Base-by-base conservation (phyloP, 2,797 vertebrate species). In the Meriones psammophilus region DNA sequence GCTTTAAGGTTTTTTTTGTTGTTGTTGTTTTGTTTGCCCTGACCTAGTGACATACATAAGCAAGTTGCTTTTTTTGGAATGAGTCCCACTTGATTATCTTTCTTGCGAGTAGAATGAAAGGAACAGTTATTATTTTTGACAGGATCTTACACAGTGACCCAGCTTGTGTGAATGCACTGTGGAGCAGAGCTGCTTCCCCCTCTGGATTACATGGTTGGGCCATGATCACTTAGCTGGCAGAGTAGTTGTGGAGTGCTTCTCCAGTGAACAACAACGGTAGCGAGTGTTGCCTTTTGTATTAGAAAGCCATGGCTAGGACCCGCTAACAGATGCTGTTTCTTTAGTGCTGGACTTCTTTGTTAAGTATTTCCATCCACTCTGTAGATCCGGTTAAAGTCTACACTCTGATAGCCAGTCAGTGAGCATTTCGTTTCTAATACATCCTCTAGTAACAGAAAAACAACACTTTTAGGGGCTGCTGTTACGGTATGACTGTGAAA, bases 401-500 rank as follows among this genome's bases (percentile, higher is more conserved):
- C 83, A 87, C 83, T 88, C n/a, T 9, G 50, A 50, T 50, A 50
- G 56, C 96, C 60, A 42, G 66, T 71, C 87, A 95, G n/a, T 90
- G 64, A 96, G 88, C 58, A 64, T 3, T 50, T 78, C 83, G 69
- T 90, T 95, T 95, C 71, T 76, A 89, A 94, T 66, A 78, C 68
- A 73, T 96, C 94, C 90, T 97, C 95, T 96, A 96, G 95, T 96
- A 97, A 96, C 93, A 91, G 71, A 90, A 94, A 96, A 56, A 95
- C 89, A 95, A 84, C 14, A 33, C n/a, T 69, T 96, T 97, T 97
- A 95, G 94, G 97, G 95, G 92, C 88, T 97, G 94, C 93, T 96
- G 96, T 86, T 69, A 95, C 96, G 91, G 46, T 94, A 64, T 95
- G 94, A 98, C 95, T 97, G 93, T 97, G 94, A 98, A 98, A 98